These are phyloP conservation scores for Enteromius fasciolatus DNA, from an alignment of 2,797 vertebrate genomes.

Conservation along the genomic window DNA sequence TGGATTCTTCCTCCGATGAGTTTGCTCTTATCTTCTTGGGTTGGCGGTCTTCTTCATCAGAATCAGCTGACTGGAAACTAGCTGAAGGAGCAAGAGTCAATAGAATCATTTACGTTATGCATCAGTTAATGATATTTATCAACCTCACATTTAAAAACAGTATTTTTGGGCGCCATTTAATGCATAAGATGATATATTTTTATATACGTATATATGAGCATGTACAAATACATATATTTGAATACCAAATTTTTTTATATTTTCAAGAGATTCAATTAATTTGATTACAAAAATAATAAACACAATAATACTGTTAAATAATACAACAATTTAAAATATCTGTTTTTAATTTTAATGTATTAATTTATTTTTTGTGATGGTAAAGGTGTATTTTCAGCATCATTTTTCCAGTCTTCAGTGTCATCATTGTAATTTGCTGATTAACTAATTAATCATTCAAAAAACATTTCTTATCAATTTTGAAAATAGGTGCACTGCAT, in stretches of 20 bases:
- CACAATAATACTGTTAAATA: neutral
- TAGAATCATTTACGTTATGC: neutral
- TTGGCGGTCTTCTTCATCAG: constrained; percentile 71
- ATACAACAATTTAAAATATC: neutral
- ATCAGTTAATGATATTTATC: neutral
- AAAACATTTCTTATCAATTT: neutral
- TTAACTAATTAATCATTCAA: neutral
- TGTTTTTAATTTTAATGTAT: neutral
- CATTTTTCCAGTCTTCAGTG: neutral
- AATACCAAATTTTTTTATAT: neutral
- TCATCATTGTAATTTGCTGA: neutral
- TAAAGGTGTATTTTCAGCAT: neutral
- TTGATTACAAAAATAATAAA: neutral
- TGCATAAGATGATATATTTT: neutral
- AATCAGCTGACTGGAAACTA: constrained; percentile 70
- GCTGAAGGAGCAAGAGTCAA: constrained; percentile 57
- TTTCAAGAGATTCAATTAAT: neutral
- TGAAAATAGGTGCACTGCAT: neutral
- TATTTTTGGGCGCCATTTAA: neutral
- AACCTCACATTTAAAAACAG: neutral
- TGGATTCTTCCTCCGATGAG: constrained; percentile 73
- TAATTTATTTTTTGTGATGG: neutral
- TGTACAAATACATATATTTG: too few relatives aligned
- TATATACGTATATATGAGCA: neutral
- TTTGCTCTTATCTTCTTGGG: constrained; percentile 64